Conservation (phyloP, 2,888 invertebrate genomes). For the Napeogenes inachia region DNA sequence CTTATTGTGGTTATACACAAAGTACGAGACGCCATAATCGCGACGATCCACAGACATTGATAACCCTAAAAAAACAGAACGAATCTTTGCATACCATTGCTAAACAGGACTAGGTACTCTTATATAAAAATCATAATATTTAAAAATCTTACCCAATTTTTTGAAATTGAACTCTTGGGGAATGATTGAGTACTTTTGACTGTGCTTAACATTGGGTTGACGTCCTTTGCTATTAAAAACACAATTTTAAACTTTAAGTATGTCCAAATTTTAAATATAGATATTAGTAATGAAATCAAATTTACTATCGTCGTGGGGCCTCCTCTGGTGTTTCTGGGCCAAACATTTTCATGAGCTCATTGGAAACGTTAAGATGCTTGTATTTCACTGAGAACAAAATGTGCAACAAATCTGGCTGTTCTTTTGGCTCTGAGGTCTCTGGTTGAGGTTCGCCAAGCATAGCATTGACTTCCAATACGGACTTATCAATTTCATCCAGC, state of each 20-base stretch:
- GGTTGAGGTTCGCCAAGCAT: slow-evolving; percentile 43
- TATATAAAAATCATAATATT: no score
- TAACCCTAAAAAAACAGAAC: slow-evolving; percentile 37
- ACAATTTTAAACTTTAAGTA: slow-evolving; percentile 1
- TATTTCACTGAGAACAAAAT: slow-evolving; percentile 30
- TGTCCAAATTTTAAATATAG: background rate
- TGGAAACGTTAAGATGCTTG: slow-evolving; percentile 39
- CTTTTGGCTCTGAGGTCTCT: background rate
- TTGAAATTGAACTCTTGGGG: slow-evolving; percentile 30
- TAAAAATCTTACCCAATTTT: slow-evolving; percentile 33
- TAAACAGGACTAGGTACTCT: no score
- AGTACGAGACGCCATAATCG: slow-evolving; percentile 35
- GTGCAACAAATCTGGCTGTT: slow-evolving; percentile 5
- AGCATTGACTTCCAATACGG: slow-evolving; percentile 49
- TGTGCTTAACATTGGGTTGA: slow-evolving; percentile 30
- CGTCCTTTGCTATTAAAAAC: slow-evolving; percentile 33
- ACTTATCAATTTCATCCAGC: slow-evolving; percentile 55
- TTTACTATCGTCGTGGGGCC: slow-evolving; percentile 4
- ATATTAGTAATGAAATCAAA: background rate
- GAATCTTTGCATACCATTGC: background rate
- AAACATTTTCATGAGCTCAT: slow-evolving; percentile 43
- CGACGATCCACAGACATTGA: slow-evolving; percentile 41
- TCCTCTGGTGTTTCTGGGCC: slow-evolving; percentile 41
- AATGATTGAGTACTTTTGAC: slow-evolving; percentile 34
- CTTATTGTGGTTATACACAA: slow-evolving; percentile 41